phyloP scores from a whole-genome alignment of 2,888 invertebrate species.

The Arctia plantaginis region DNA sequence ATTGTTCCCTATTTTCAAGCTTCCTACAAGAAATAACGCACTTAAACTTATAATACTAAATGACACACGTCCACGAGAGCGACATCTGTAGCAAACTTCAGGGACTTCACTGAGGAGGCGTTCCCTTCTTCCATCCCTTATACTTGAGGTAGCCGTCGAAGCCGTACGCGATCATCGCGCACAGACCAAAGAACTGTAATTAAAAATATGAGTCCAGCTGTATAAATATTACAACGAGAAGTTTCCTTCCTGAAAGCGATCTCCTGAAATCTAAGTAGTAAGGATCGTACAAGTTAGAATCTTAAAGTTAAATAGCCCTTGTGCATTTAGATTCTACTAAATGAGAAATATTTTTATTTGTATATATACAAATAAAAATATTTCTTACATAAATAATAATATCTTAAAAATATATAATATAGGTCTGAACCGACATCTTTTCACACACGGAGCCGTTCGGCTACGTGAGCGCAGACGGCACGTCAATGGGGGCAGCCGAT shows the following conservation, averaged over 20 bases:
- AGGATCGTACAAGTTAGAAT: not conserved
- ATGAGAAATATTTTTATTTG: not conserved
- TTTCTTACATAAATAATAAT: no score
- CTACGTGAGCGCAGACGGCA: no score
- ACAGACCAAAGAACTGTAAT: constrained; percentile 94
- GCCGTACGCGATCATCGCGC: constrained; percentile 92
- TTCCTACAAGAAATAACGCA: not conserved
- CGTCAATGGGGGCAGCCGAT: no score
- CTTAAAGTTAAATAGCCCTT: not conserved
- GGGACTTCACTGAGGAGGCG: constrained; percentile 88
- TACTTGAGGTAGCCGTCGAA: constrained; percentile 94
- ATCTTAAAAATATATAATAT: no score
- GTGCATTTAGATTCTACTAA: not conserved
- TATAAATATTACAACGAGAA: not conserved
- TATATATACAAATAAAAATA: no score
- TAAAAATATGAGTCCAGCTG: constrained; percentile 15
- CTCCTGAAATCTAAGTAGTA: not conserved
- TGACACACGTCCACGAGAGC: not conserved
- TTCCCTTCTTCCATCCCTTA: constrained; percentile 88
- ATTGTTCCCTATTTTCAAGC: not conserved
- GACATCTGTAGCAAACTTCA: not conserved
- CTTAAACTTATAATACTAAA: constrained; percentile 5
- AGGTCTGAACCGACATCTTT: no score
- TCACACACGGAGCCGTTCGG: no score
- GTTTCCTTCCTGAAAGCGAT: not conserved